Evolutionary conservation across 2,113 vertebrate species (phyloP).

Genomic region (Piaya cayana): DNA sequence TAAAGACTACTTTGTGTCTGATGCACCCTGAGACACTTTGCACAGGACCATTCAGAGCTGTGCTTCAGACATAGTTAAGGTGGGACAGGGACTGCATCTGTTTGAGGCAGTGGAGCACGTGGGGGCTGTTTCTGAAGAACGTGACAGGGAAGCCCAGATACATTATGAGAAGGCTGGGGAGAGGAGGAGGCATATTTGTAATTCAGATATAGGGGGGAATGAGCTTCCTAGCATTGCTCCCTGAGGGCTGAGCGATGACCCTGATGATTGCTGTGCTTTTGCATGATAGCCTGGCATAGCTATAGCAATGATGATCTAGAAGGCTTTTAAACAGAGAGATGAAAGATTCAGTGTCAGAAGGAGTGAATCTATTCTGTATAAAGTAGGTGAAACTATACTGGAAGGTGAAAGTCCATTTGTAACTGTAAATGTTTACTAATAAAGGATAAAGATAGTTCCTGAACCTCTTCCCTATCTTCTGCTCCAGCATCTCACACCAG

Average conservation of each 20-base stretch:
- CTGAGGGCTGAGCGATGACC: neutral
- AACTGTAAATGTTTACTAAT: slow-evolving; percentile 19
- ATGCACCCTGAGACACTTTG: neutral
- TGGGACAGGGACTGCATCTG: neutral
- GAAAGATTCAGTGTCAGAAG: neutral
- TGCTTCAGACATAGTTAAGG: neutral
- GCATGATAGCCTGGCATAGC: neutral
- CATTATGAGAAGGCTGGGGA: neutral
- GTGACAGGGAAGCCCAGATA: neutral
- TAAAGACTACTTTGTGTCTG: neutral
- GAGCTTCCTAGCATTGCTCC: neutral
- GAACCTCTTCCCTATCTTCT: neutral
- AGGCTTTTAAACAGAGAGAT: neutral
- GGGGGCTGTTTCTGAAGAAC: neutral
- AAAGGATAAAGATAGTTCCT: neutral
- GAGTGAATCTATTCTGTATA: neutral
- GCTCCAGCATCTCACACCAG: neutral
- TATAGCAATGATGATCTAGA: neutral
- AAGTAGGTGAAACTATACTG: neutral
- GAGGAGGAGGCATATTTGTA: neutral
- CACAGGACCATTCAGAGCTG: neutral
- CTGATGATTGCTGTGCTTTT: neutral
- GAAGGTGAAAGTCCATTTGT: neutral
- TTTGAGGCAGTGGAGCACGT: neutral
- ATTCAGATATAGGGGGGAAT: neutral